These are phyloP conservation scores for Phyllostomus discolor DNA, from an alignment of 2,113 vertebrate species.

Conservation along the genomic window DNA sequence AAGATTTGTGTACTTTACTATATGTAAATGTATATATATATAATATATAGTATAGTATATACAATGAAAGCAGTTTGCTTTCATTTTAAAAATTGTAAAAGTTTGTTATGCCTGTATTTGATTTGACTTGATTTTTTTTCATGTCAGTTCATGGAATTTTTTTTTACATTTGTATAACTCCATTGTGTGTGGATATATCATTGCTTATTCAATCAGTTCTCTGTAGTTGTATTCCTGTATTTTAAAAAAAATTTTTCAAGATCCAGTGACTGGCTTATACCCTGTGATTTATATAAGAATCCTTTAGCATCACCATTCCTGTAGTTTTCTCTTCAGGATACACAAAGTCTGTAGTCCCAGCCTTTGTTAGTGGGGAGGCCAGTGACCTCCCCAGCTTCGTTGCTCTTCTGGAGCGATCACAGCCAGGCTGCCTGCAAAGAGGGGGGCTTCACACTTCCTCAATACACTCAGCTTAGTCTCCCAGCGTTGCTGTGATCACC, in stretches of 20 bases:
- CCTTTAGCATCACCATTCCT: not conserved
- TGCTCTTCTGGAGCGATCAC: not conserved
- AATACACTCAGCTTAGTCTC: not conserved
- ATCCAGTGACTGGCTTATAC: not conserved
- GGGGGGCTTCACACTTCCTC: not conserved
- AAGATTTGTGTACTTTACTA: not conserved
- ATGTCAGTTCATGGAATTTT: not conserved
- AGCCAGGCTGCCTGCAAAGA: not conserved
- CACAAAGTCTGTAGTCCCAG: not conserved
- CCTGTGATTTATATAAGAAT: not conserved
- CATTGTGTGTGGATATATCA: not conserved
- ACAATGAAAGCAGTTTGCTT: no score
- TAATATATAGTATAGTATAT: no score
- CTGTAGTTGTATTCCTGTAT: not conserved
- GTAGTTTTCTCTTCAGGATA: not conserved
- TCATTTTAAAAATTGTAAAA: not conserved
- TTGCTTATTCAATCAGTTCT: not conserved
- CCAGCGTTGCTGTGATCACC: not conserved
- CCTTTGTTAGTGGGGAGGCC: not conserved
- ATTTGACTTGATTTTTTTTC: not conserved
- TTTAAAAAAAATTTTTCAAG: not conserved
- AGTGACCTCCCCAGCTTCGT: not conserved
- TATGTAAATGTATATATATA: not conserved
- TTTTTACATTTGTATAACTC: not conserved
- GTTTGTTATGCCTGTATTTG: not conserved